A percentile compares a stretch with the other conserved stretches of the same genome.
Evolutionary conservation across 37 sponge, comb jelly and placozoan species (phyloP).

Genomic region (Crambe crambe): DNA sequence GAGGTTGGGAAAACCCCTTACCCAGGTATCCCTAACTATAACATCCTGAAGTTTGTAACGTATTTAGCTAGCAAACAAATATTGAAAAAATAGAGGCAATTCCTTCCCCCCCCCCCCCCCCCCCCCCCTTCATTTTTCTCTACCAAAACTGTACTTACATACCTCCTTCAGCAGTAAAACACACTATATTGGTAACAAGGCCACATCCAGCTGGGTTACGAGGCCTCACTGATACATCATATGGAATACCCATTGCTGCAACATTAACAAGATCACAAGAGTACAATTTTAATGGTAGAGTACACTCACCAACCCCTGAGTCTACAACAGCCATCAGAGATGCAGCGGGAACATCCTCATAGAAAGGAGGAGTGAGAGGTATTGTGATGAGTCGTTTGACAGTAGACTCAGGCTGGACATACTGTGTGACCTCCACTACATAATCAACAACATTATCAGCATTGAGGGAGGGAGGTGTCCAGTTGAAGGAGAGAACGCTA

Average conservation of each 20-base stretch:
- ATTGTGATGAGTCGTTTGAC: no score
- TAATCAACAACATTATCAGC: background rate
- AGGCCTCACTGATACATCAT: slow-evolving; percentile 3
- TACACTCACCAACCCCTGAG: background rate
- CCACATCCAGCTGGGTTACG: slow-evolving; percentile 24
- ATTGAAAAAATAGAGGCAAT: no score
- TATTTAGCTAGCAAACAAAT: no score
- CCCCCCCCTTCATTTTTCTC: no score
- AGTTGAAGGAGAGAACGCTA: background rate
- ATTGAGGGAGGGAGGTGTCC: background rate
- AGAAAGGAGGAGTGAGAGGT: no score
- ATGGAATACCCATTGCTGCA: background rate
- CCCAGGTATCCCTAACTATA: no score
- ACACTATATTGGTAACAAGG: background rate
- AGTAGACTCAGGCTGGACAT: background rate
- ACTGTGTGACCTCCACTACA: slow-evolving; percentile 8
- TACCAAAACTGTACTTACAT: no score
- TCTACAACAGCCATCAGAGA: no score
- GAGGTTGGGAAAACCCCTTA: no score
- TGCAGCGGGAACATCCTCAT: no score
- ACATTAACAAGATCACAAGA: background rate
- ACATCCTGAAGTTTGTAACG: no score
- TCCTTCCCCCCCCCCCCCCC: no score
- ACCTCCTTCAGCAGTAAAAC: slow-evolving; percentile 35
- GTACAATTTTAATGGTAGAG: background rate